Percentiles rank a stretch among this genome's conserved stretches.
Evolutionary conservation across 2,113 vertebrate species (phyloP).

Genomic region (Cyanocitta stelleri): DNA sequence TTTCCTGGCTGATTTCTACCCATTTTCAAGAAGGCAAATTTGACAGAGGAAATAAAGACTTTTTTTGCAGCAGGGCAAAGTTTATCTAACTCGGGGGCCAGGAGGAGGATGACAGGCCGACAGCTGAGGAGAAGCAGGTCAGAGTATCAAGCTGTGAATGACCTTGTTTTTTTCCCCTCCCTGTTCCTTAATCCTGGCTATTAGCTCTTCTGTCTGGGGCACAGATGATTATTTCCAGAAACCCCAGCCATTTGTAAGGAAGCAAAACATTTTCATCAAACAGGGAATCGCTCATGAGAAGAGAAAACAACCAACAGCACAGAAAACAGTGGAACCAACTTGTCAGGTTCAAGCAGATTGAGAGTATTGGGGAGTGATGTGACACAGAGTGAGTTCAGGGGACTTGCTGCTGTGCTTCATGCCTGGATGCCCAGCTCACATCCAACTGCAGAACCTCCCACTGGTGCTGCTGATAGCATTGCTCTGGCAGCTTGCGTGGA

Average conservation of each 20-base stretch:
- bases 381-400: not conserved
- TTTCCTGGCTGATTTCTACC: not conserved
- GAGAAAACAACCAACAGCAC: not conserved
- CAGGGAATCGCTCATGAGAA: not conserved
- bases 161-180: not conserved
- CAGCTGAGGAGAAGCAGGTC: not conserved
- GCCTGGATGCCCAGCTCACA: not conserved
- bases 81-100: not conserved
- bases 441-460: not conserved
- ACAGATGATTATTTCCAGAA: not conserved
- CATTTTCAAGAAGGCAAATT: not conserved
- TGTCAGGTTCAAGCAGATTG: not conserved
- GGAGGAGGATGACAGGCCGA: not conserved
- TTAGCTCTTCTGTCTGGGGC: not conserved
- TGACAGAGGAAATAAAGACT: not conserved
- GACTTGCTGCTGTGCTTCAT: not conserved
- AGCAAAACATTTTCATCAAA: not conserved
- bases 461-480: not conserved
- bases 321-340: not conserved
- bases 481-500: not conserved
- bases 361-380: not conserved
- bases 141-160: not conserved
- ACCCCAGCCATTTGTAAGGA: not conserved
- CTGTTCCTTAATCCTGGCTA: not conserved
- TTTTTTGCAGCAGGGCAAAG: not conserved